These are phyloP conservation scores for Halocynthia aurantium DNA, from an alignment of 23 tunicate species.

Conservation along the genomic window DNA sequence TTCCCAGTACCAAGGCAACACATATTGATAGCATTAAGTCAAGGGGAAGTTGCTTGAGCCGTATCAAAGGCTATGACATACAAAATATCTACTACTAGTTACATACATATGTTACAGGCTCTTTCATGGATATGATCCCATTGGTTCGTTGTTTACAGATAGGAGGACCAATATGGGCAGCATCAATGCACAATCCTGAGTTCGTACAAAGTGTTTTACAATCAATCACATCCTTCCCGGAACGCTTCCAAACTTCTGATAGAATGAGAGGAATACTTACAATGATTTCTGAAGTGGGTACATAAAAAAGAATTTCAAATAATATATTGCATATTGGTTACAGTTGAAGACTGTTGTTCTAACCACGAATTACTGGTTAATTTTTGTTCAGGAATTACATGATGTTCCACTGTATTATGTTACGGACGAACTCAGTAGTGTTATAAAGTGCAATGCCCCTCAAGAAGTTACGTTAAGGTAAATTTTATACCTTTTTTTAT, in stretches of 20 bases:
- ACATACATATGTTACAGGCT: too few species aligned
- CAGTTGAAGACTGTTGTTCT: too few species aligned
- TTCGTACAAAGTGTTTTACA: conserved; percentile 38
- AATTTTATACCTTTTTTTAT: not conserved
- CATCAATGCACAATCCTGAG: conserved; percentile 45
- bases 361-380: too few species aligned
- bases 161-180: conserved; percentile 94
- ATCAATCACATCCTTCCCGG: conserved; percentile 33
- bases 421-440: conserved; percentile 60
- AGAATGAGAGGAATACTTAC: conserved; percentile 64
- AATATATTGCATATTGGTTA: not conserved
- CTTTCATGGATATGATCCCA: too few species aligned
- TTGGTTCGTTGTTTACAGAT: conserved; percentile 19
- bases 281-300: conserved; percentile 61
- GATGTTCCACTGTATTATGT: conserved; percentile 89
- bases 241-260: conserved; percentile 38
- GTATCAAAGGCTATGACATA: too few species aligned
- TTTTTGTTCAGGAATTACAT: conserved; percentile 57
- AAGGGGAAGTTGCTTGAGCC: too few species aligned
- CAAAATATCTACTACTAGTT: too few species aligned
- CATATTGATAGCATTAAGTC: too few species aligned
- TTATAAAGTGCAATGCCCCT: conserved; percentile 46
- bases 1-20: too few species aligned
- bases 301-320: not conserved
- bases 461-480: conserved; percentile 17